phyloP scores from a whole-genome alignment of 2,113 vertebrate species.

The Colius striatus region DNA sequence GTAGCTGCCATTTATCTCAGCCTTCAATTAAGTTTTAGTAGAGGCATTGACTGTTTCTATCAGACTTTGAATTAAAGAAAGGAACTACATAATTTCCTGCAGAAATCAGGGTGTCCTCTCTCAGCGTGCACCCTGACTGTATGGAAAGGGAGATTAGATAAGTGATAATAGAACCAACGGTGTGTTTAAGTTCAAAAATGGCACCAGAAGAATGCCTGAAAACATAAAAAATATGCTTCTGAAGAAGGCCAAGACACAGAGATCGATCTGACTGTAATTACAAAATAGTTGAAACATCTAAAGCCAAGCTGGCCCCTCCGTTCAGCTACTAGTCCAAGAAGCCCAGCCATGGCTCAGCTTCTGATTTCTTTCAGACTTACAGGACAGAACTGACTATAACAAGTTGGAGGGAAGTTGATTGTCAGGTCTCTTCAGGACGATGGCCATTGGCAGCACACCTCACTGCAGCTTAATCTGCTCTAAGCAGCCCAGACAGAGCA shows the following conservation, averaged over 20 bases:
- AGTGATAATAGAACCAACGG: neutral
- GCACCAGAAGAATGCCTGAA: neutral
- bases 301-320: neutral
- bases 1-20: neutral
- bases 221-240: neutral
- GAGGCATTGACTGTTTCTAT: neutral
- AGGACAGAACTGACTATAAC: neutral
- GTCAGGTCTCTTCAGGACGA: neutral
- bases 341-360: neutral
- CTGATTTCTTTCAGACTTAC: neutral
- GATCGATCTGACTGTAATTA: neutral
- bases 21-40: neutral
- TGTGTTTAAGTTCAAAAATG: neutral
- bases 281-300: fast-evolving
- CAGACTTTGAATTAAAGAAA: neutral
- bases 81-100: fast-evolving
- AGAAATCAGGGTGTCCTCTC: neutral
- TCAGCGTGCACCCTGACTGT: neutral
- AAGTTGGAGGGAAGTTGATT: neutral
- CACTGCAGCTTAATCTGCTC: neutral
- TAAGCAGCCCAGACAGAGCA: constrained; percentile 8
- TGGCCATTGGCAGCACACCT: neutral
- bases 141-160: neutral
- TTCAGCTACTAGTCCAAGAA: neutral
- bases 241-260: neutral